phyloP scores from a whole-genome alignment of 1,140 invertebrate species.

The Eupristina koningsbergeri region DNA sequence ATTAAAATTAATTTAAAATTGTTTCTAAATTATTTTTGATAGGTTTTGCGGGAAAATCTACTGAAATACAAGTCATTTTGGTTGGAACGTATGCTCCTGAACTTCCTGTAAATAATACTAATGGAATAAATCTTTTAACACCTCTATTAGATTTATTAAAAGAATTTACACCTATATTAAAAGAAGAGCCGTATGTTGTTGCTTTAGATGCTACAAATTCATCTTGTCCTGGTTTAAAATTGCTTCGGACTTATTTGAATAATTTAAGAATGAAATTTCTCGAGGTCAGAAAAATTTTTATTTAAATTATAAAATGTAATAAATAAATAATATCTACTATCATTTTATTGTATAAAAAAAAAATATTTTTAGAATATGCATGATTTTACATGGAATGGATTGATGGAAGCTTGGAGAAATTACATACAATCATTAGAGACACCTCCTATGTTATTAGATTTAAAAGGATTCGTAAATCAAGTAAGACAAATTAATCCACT shows the following conservation, averaged over 20 bases:
- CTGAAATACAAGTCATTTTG: slow-evolving; percentile 69
- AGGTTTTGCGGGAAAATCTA: slow-evolving; percentile 70
- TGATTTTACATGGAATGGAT: slow-evolving; percentile 64
- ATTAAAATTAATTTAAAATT: too few species aligned
- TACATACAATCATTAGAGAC: slow-evolving; percentile 67
- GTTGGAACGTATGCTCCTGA: slow-evolving; percentile 71
- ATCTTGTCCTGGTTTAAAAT: slow-evolving; percentile 71
- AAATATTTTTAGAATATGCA: slow-evolving; percentile 36
- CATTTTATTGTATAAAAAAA: not conserved
- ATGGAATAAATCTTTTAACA: slow-evolving; percentile 63
- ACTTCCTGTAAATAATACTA: slow-evolving; percentile 65
- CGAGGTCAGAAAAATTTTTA: slow-evolving; percentile 63
- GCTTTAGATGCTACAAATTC: slow-evolving; percentile 71
- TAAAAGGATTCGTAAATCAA: slow-evolving; percentile 66
- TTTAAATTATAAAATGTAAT: not conserved
- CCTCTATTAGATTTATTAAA: slow-evolving; percentile 67
- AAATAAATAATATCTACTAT: not conserved
- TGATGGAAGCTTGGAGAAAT: slow-evolving; percentile 68
- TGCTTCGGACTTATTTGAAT: slow-evolving; percentile 68
- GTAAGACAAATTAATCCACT: slow-evolving; percentile 70
- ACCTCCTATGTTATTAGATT: slow-evolving; percentile 66
- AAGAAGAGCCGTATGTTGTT: slow-evolving; percentile 68
- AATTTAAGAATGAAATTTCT: slow-evolving; percentile 68
- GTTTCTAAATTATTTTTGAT: not conserved
- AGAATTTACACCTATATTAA: slow-evolving; percentile 68